phyloP scores from a whole-genome alignment of 1,140 invertebrate genomes.

The Vanessa tameamea region DNA sequence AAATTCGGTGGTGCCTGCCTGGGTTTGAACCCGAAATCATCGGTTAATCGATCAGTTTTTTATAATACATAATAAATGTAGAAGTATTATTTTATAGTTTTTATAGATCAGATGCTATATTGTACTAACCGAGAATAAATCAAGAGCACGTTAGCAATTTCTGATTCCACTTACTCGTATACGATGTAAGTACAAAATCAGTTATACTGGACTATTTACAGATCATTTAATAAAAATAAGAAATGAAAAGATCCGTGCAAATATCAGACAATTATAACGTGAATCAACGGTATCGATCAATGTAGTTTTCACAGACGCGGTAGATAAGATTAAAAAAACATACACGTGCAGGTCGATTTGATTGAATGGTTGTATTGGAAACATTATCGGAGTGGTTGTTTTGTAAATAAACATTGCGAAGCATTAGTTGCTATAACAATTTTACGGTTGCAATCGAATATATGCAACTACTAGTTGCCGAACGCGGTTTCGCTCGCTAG shows the following conservation, averaged over 20 bases:
- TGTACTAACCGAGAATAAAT: too few relatives aligned
- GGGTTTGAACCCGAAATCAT: too few relatives aligned
- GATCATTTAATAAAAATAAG: background rate
- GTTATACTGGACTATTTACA: background rate
- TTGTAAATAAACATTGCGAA: constrained; percentile 19
- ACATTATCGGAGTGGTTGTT: constrained; percentile 27
- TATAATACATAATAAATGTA: too few relatives aligned
- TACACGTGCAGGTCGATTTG: constrained; percentile 26
- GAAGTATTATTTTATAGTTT: too few relatives aligned
- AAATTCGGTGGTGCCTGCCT: too few relatives aligned
- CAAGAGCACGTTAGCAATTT: too few relatives aligned
- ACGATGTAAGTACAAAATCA: background rate
- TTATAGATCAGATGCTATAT: too few relatives aligned
- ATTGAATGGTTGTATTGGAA: constrained; percentile 37
- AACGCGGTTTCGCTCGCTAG: too few relatives aligned
- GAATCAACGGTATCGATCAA: constrained; percentile 24
- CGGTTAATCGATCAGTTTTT: too few relatives aligned
- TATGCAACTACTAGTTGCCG: background rate
- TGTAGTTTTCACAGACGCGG: constrained; percentile 23
- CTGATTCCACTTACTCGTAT: too few relatives aligned
- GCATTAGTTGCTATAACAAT: constrained; percentile 25
- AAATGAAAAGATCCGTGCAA: background rate
- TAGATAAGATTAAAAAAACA: constrained; percentile 34
- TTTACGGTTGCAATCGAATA: background rate
- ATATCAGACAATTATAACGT: constrained; percentile 9